phyloP scores from a whole-genome alignment of 1,140 invertebrate species.

The Ceratina australensis region DNA sequence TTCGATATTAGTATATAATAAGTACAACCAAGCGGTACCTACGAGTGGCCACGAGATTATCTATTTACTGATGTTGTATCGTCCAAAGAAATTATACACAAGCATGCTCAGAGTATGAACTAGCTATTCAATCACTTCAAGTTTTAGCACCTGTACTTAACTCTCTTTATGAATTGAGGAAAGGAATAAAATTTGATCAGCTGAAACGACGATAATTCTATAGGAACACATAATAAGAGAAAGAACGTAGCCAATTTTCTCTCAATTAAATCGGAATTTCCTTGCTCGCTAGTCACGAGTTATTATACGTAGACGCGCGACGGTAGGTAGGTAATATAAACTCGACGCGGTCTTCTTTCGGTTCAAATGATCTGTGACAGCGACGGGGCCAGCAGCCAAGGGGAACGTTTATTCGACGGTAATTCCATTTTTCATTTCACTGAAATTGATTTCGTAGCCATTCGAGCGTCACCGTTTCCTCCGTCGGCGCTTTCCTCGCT shows the following conservation, averaged over 20 bases:
- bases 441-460: slow-evolving; percentile 12
- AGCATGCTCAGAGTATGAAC: not conserved
- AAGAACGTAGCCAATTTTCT: not conserved
- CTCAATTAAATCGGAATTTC: not conserved
- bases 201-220: too few species aligned
- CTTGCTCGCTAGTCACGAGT: not conserved
- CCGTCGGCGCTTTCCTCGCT: not conserved
- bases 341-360: not conserved
- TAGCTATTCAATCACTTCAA: too few species aligned
- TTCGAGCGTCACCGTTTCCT: not conserved
- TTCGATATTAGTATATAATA: slow-evolving; percentile 25
- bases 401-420: slow-evolving; percentile 1
- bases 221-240: too few species aligned
- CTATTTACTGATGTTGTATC: too few species aligned
- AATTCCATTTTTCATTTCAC: slow-evolving; percentile 9
- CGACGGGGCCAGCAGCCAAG: not conserved
- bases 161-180: too few species aligned
- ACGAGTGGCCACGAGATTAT: slow-evolving; percentile 20
- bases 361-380: not conserved
- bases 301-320: not conserved
- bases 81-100: slow-evolving; percentile 20
- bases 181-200: too few species aligned
- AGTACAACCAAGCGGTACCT: not conserved
- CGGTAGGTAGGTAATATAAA: slow-evolving; percentile 1
- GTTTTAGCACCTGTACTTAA: too few species aligned